Base-by-base conservation (phyloP, 2,797 vertebrate species). In the Amblyraja radiata region DNA sequence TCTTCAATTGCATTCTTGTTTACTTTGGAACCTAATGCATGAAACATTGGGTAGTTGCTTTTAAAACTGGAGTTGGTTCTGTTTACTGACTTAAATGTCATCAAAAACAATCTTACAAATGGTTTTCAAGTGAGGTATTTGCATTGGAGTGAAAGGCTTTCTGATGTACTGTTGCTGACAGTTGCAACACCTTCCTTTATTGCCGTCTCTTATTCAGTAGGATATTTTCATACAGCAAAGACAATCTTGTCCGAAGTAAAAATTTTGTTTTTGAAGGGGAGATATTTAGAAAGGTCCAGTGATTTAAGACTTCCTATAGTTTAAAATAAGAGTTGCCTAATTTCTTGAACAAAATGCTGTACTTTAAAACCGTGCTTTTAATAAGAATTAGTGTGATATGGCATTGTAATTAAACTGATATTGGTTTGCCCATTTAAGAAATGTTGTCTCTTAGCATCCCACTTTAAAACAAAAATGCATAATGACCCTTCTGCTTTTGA, bases 81-180 rank as follows among this genome's bases (percentile, higher is more conserved):
- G 84, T 88, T 88, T 88, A 83, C 81, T 13, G 25, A 10, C 25
- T 84, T 84, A 28, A 84, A 84, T 84, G 65, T 63, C n/a, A 68
- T 88, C 61, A 88, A 88, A 86, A 88, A 32, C 84, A 65, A 68
- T 88, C 65, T 68, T 88, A 65, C 63, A 88, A 68, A 21, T 74
- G 4, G 21, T 92, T 46, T 92, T 74, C 18, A 14, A 54, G 68
- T 73, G 1, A 91, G n/a, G 9, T 46, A 90, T 90, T 73, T 86
- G 83, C 88, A 91, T 39, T 74, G 54, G 68, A 68, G 14, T 36
- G 61, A 32, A 68, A 88, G 28, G 25, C 90, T 28, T 76, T 46
- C 36, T 76, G 13, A 74, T 68, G 61, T 65, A 54, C 39, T 91
- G 39, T 21, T 16, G 9, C 21, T 10, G 46, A 25, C 46, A 61